Evolutionary conservation across 2,113 vertebrate genomes (phyloP).

Genomic region (Equus quagga): DNA sequence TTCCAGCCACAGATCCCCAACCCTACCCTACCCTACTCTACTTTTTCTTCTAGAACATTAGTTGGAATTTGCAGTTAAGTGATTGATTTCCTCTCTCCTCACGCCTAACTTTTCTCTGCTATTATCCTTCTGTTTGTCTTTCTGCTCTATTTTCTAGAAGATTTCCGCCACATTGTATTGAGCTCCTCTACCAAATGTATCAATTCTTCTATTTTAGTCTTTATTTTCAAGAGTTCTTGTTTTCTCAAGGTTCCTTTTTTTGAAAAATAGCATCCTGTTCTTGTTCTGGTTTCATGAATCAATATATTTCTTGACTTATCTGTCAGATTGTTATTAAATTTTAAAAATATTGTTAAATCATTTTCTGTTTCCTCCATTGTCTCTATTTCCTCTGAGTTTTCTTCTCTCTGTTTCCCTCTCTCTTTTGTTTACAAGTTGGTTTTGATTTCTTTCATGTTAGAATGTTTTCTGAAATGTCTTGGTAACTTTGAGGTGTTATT

Average conservation of each 20-base stretch:
- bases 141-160: slow-evolving; percentile 32
- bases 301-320: not conserved
- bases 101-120: not conserved
- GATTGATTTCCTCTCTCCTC: not conserved
- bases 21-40: not conserved
- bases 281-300: not conserved
- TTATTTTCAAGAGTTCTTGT: not conserved
- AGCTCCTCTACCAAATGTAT: not conserved
- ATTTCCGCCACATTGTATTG: not conserved
- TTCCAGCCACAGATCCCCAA: not conserved
- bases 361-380: not conserved
- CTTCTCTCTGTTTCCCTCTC: not conserved
- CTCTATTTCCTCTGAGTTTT: not conserved
- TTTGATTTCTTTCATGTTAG: not conserved
- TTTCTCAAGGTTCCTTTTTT: not conserved
- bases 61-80: not conserved
- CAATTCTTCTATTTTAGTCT: slow-evolving; percentile 46
- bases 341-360: not conserved
- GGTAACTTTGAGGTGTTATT: not conserved
- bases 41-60: not conserved
- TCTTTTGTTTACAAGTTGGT: not conserved
- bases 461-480: not conserved
- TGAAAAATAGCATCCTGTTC: not conserved
- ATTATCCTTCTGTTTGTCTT: not conserved
- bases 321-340: not conserved